Conservation (phyloP, 1,140 invertebrate genomes). For the Mya arenaria region DNA sequence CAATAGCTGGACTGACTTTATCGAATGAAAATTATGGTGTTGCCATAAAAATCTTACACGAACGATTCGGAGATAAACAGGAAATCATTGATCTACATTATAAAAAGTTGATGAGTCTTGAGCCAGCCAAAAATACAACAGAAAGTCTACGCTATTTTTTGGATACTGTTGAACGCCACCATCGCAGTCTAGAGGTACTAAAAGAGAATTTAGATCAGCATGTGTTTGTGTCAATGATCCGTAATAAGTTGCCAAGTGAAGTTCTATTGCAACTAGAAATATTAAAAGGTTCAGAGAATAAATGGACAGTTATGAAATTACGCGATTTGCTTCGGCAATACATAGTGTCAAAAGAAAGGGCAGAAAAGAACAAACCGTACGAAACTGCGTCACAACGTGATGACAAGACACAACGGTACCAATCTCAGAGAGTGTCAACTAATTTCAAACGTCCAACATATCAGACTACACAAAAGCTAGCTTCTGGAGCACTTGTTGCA, state of each 20-base stretch:
- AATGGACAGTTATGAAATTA: neutral
- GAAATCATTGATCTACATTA: neutral
- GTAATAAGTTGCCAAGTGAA: constrained; percentile 7
- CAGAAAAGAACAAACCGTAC: neutral
- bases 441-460: neutral
- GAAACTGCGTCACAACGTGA: neutral
- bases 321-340: neutral
- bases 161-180: constrained; percentile 5
- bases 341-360: constrained; percentile 2
- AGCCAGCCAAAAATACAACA: neutral
- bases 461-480: neutral
- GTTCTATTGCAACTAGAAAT: constrained; percentile 17
- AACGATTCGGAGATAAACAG: constrained; percentile 15
- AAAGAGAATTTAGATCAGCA: constrained; percentile 18
- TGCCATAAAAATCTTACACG: neutral
- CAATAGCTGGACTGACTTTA: neutral
- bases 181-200: constrained; percentile 5
- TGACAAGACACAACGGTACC: neutral
- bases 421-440: neutral
- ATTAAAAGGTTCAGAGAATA: neutral
- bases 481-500: neutral
- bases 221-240: constrained; percentile 30
- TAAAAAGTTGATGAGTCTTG: neutral
- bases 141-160: constrained; percentile 3
- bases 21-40: constrained; percentile 7